Conservation (phyloP, 2,888 invertebrate species). For the Nudaria mundana region DNA sequence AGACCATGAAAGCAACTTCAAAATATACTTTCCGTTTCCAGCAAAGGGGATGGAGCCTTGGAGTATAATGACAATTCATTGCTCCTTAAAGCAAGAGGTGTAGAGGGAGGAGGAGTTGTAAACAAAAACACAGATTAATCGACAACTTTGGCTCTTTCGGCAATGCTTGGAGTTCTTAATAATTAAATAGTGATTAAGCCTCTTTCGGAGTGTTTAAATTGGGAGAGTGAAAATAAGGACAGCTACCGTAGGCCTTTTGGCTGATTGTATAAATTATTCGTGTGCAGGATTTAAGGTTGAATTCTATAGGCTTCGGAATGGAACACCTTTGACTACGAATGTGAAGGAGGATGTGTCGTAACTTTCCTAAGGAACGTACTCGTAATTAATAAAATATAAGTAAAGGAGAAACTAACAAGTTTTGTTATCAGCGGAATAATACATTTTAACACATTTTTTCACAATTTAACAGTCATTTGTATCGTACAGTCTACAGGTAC, state of each 20-base stretch:
- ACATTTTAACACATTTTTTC: too few relatives aligned
- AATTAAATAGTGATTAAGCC: conserved; percentile 74
- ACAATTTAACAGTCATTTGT: too few relatives aligned
- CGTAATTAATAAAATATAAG: too few relatives aligned
- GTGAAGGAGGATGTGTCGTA: too few relatives aligned
- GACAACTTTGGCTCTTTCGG: conserved; percentile 46
- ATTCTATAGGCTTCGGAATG: too few relatives aligned
- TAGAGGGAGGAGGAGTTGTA: conserved; percentile 23
- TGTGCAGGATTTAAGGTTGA: too few relatives aligned
- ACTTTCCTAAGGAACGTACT: too few relatives aligned
- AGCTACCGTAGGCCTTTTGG: neutral
- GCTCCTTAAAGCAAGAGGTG: conserved; percentile 26
- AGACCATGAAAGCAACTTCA: conserved; percentile 21
- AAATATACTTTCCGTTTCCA: conserved; percentile 7
- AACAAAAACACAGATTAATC: conserved; percentile 62
- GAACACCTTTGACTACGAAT: too few relatives aligned
- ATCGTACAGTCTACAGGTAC: too few relatives aligned
- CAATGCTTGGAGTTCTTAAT: conserved; percentile 56
- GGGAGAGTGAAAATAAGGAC: conserved; percentile 11
- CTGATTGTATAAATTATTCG: neutral
- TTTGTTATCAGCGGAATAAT: too few relatives aligned
- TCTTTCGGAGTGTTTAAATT: conserved; percentile 34
- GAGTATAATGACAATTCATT: conserved; percentile 35
- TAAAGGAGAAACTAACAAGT: too few relatives aligned
- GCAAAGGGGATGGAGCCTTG: conserved; percentile 16